Conservation (phyloP, 2,888 invertebrate genomes). For the Magallana nippona region DNA sequence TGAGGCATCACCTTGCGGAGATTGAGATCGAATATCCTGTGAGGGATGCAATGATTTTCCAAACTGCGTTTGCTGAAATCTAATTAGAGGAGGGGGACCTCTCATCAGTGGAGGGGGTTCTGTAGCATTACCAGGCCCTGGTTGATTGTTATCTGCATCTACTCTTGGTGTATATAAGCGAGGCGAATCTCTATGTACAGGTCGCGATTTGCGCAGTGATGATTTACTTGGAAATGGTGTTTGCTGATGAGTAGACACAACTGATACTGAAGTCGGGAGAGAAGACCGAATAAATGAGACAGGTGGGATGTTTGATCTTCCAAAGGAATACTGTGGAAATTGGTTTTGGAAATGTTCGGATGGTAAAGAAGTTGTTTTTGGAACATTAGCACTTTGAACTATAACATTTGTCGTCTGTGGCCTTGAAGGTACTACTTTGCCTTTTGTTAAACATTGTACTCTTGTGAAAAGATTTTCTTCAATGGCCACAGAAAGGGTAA, state of each 20-base stretch:
- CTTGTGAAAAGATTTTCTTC: conserved; percentile 67
- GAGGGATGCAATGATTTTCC: conserved; percentile 4
- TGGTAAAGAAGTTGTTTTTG: conserved; percentile 4
- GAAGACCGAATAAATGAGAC: not conserved
- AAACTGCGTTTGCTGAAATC: conserved; percentile 50
- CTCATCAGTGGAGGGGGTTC: conserved; percentile 63
- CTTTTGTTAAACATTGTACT: conserved; percentile 63
- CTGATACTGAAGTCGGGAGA: conserved; percentile 24
- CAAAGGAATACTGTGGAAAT: not conserved
- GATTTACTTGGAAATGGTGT: conserved; percentile 43
- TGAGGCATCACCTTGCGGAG: conserved; percentile 21
- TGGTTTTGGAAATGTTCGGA: not conserved
- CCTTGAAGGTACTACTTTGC: conserved; percentile 49
- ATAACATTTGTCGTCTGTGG: not conserved
- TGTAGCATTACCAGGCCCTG: not conserved
- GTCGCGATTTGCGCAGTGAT: conserved; percentile 47
- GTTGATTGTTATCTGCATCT: conserved; percentile 3
- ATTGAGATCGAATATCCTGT: not conserved
- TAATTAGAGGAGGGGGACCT: conserved; percentile 61
- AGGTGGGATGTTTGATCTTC: conserved; percentile 31
- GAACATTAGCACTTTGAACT: not conserved
- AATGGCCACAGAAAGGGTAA: conserved; percentile 65
- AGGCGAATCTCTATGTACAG: conserved; percentile 40
- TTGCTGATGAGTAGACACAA: conserved; percentile 18
- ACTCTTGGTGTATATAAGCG: not conserved